Percentiles rank a stretch among this genome's conserved stretches.
These are phyloP conservation scores for Carabus problematicus DNA, from an alignment of 2,888 invertebrate genomes.

Conservation along the genomic window DNA sequence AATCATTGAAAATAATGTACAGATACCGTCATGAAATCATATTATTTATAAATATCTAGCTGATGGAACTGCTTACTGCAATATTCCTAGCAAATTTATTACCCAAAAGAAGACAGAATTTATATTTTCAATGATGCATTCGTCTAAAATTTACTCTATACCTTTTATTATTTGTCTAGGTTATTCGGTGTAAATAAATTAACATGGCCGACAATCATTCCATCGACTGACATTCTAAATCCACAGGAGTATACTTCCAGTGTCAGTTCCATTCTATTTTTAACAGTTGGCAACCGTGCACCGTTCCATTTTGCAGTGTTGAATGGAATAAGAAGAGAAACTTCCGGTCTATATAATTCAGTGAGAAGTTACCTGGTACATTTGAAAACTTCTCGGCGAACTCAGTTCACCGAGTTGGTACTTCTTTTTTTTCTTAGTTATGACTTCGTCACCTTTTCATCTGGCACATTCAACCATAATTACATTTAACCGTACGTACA, in stretches of 20 bases:
- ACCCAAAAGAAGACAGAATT: too few species aligned
- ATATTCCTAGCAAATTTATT: too few species aligned
- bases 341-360: constrained; percentile 40
- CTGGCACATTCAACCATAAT: constrained; percentile 37
- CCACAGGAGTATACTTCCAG: neutral
- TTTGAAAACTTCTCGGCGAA: constrained; percentile 35
- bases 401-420: constrained; percentile 26
- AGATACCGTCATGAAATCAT: too few species aligned
- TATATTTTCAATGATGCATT: too few species aligned
- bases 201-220: neutral
- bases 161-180: too few species aligned
- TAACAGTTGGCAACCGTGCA: constrained; percentile 19
- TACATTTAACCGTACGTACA: constrained; percentile 32
- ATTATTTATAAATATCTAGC: too few species aligned
- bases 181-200: too few species aligned
- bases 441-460: constrained; percentile 41
- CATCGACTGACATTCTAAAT: neutral
- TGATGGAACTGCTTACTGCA: too few species aligned
- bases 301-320: constrained; percentile 27
- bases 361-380: constrained; percentile 41
- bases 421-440: constrained; percentile 28
- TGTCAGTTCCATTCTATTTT: constrained; percentile 18
- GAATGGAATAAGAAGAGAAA: constrained; percentile 26
- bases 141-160: too few species aligned
- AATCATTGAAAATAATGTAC: too few species aligned